Conservation (phyloP, 2,888 invertebrate species). For the Yponomeuta plumbellus region DNA sequence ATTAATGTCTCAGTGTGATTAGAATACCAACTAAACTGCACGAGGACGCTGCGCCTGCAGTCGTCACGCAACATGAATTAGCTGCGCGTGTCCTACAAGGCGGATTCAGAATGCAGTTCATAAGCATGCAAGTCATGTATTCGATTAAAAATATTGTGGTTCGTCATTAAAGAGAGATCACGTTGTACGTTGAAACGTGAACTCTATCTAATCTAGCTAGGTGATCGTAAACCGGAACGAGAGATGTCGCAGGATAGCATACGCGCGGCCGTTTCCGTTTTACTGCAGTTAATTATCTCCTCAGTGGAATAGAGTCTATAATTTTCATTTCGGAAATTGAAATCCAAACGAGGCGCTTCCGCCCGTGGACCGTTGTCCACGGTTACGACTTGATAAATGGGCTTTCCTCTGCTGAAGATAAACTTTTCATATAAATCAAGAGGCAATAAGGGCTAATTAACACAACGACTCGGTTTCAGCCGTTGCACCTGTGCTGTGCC, state of each 20-base stretch:
- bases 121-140: background rate
- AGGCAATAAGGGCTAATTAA: conserved; percentile 53
- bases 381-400: conserved; percentile 38
- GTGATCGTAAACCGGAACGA: conserved; percentile 24
- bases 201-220: background rate
- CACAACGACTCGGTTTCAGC: conserved; percentile 38
- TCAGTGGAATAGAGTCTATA: conserved; percentile 6
- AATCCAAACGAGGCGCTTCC: background rate
- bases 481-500: conserved; percentile 54
- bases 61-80: background rate
- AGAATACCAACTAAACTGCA: background rate
- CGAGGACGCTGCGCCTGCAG: background rate
- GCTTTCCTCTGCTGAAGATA: conserved; percentile 39
- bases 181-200: background rate
- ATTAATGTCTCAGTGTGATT: background rate
- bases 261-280: conserved; percentile 33
- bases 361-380: conserved; percentile 16
- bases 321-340: conserved; percentile 2
- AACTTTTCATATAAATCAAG: conserved; percentile 58
- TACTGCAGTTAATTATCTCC: conserved; percentile 2
- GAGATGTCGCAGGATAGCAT: conserved; percentile 51
- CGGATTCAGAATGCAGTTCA: background rate
- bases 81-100: background rate
- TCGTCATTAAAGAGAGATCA: background rate
- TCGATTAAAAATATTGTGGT: background rate